These are phyloP conservation scores for Plecturocebus donacophilus DNA, from an alignment of 2,113 vertebrate species.

Conservation along the genomic window DNA sequence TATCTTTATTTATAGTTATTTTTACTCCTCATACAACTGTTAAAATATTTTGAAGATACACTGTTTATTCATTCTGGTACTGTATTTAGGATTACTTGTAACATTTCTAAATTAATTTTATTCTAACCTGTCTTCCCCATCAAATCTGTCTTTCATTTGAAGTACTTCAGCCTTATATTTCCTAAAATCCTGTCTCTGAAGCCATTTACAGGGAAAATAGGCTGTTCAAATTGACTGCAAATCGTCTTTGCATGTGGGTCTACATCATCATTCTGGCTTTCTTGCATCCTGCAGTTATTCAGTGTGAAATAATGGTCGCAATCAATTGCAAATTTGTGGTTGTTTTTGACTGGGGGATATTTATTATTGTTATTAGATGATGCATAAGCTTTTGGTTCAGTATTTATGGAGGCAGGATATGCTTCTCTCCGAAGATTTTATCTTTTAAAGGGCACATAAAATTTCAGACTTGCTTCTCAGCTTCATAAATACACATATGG, in stretches of 20 bases:
- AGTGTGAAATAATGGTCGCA: constrained; percentile 48
- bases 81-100: background rate
- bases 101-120: constrained; percentile 15
- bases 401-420: constrained; percentile 26
- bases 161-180: background rate
- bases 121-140: background rate
- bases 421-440: constrained; percentile 56
- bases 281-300: constrained; percentile 42
- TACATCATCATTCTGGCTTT: background rate
- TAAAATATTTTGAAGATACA: background rate
- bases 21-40: background rate
- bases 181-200: background rate
- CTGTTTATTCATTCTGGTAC: background rate
- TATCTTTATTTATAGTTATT: constrained; percentile 1
- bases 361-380: constrained; percentile 56
- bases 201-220: constrained; percentile 18
- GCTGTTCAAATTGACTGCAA: background rate
- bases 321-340: constrained; percentile 48
- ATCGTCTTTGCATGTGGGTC: constrained; percentile 34
- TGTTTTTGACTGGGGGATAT: constrained; percentile 53
- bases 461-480: constrained; percentile 59
- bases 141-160: background rate
- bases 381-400: background rate
- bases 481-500: constrained; percentile 65
- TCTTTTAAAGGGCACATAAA: constrained; percentile 59